These are phyloP conservation scores for Mimas tiliae DNA, from an alignment of 2,888 invertebrate species.

Conservation along the genomic window DNA sequence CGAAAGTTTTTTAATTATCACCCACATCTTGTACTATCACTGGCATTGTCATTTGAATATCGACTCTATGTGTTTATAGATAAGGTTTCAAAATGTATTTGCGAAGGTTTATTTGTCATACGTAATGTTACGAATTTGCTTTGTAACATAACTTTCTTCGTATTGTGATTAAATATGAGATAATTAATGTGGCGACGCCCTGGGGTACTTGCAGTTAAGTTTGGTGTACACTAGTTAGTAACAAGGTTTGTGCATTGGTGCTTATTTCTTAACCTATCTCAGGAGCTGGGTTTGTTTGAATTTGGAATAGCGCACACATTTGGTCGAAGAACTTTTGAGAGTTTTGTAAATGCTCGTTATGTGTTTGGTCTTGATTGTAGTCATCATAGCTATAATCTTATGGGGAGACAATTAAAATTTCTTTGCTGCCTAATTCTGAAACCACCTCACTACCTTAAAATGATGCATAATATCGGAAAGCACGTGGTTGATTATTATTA, in stretches of 20 bases:
- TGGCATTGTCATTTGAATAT: constrained; percentile 32
- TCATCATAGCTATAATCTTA: no score
- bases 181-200: constrained; percentile 60
- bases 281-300: neutral
- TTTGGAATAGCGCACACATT: neutral
- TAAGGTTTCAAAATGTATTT: constrained; percentile 37
- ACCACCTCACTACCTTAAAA: no score
- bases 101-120: constrained; percentile 31
- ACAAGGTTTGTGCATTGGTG: no score
- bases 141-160: constrained; percentile 72
- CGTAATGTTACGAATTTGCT: constrained; percentile 66
- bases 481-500: no score
- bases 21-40: constrained; percentile 45
- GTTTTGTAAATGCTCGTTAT: no score
- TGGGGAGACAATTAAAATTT: no score
- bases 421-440: no score
- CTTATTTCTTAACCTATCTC: no score
- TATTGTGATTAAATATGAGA: constrained; percentile 58
- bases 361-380: no score
- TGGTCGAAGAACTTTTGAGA: no score
- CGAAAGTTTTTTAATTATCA: constrained; percentile 74
- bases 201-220: constrained; percentile 29
- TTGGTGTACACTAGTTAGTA: neutral
- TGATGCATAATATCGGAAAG: no score
- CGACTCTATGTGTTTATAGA: constrained; percentile 23